Percentiles rank a stretch among this genome's conserved stretches.
These are phyloP conservation scores for Palythoa grandiflora DNA, from an alignment of 92 coral and sea anemone species.

Conservation along the genomic window DNA sequence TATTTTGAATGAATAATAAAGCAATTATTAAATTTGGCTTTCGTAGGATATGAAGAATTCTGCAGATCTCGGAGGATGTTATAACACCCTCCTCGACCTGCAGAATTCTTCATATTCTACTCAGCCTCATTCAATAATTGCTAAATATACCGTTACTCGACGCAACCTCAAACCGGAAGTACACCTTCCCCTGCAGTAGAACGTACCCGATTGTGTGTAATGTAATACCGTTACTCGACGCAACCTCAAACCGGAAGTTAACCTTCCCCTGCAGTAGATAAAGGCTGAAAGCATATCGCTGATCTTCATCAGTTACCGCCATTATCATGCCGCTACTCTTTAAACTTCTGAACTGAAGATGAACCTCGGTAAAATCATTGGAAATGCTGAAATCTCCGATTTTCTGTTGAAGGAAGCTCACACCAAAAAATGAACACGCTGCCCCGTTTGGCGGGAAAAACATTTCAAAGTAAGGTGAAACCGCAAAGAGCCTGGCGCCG, in stretches of 20 bases:
- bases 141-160: conserved; percentile 15
- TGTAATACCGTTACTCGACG: conserved; percentile 30
- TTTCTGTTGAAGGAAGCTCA: conserved; percentile 69
- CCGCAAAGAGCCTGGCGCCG: conserved; percentile 55
- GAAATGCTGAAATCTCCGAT: conserved; percentile 65
- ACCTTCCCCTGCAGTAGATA: conserved; percentile 63
- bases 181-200: not conserved
- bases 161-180: not conserved
- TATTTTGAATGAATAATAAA: too few species aligned
- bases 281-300: conserved; percentile 45
- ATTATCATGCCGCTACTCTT: conserved; percentile 66
- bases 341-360: conserved; percentile 75
- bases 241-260: conserved; percentile 47
- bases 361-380: conserved; percentile 37
- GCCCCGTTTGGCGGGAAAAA: conserved; percentile 64
- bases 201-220: conserved; percentile 57
- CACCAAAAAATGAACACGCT: conserved; percentile 72
- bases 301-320: conserved; percentile 60
- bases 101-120: too few species aligned
- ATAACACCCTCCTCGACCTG: too few species aligned
- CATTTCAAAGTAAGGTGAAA: conserved; percentile 33
- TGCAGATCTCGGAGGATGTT: too few species aligned
- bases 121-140: too few species aligned
- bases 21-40: too few species aligned
- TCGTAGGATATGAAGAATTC: too few species aligned